phyloP scores from a whole-genome alignment of 1,140 invertebrate species.

The Trinorchestia longiramus region DNA sequence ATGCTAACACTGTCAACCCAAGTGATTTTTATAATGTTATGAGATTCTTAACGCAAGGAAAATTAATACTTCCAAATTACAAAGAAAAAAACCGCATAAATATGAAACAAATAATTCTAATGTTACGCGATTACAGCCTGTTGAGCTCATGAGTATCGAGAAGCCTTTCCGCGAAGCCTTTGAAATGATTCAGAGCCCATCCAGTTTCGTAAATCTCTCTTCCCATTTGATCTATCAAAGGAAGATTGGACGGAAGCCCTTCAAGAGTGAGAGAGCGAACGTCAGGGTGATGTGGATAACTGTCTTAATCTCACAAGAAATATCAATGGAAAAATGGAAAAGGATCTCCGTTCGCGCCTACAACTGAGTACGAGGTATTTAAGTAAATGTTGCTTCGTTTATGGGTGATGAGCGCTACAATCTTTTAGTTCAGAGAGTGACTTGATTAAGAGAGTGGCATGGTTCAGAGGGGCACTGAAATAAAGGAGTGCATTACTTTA shows the following conservation, averaged over 20 bases:
- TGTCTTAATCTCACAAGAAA: neutral
- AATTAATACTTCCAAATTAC: neutral
- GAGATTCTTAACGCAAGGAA: neutral
- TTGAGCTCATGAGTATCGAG: neutral
- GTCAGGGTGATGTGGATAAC: conserved; percentile 23
- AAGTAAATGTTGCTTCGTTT: neutral
- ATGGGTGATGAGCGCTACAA: neutral
- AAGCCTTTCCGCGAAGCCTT: neutral
- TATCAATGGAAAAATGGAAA: neutral
- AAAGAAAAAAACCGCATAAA: neutral
- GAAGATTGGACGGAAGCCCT: conserved; percentile 23
- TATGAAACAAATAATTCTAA: neutral
- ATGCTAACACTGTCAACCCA: neutral
- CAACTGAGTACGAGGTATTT: neutral
- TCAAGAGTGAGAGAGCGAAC: conserved; percentile 17
- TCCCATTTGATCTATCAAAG: neutral
- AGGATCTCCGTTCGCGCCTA: neutral
- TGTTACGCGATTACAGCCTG: neutral
- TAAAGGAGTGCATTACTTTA: too few species aligned
- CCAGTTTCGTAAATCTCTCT: neutral
- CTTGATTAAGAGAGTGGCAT: too few species aligned
- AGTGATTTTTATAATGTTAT: neutral
- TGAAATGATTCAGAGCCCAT: neutral
- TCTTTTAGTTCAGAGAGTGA: too few species aligned
- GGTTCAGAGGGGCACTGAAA: too few species aligned